phyloP scores from a whole-genome alignment of 2,113 vertebrate genomes.

The Malurus alboscapulatus region DNA sequence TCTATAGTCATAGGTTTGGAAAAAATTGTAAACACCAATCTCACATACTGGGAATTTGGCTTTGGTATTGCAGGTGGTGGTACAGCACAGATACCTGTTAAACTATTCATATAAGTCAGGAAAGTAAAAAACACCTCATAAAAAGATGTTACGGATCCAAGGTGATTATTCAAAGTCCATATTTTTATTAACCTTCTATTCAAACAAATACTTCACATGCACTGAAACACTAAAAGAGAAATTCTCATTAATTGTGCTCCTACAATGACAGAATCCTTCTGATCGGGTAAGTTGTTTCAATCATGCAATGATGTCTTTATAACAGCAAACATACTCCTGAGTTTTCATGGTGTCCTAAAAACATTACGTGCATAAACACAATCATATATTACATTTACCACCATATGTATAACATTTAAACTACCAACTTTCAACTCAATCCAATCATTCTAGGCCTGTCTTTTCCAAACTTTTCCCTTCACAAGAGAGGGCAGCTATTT shows the following conservation, averaged over 20 bases:
- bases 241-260: background rate
- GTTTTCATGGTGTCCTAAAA: background rate
- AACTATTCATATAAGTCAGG: background rate
- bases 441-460: background rate
- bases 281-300: background rate
- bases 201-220: background rate
- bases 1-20: background rate
- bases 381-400: background rate
- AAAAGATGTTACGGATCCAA: background rate
- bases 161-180: background rate
- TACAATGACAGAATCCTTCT: background rate
- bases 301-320: background rate
- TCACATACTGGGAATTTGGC: background rate
- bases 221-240: background rate
- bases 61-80: background rate
- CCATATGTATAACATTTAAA: background rate
- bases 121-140: background rate
- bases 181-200: background rate
- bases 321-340: background rate
- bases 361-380: background rate
- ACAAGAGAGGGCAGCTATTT: background rate
- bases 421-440: background rate
- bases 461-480: background rate
- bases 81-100: background rate
- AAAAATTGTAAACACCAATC: background rate